Evolutionary conservation across 2,113 vertebrate species (phyloP).

Genomic region (Myotis yumanensis): DNA sequence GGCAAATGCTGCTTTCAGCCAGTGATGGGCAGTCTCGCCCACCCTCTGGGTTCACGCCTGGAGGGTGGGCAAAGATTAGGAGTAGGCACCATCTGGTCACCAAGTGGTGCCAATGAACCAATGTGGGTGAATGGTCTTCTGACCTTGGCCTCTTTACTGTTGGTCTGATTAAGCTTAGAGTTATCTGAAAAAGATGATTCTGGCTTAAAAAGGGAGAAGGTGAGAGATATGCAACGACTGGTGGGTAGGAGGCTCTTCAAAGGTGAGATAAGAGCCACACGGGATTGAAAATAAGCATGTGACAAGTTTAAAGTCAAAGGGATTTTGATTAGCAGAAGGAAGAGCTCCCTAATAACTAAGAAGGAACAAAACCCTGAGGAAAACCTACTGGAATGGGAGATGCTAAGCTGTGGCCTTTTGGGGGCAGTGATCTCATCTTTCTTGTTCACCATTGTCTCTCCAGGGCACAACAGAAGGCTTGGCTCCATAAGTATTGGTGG

Average conservation of each 20-base stretch:
- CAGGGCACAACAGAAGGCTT: neutral
- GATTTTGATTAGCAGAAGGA: neutral
- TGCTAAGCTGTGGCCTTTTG: neutral
- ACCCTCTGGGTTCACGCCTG: neutral
- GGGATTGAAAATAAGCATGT: neutral
- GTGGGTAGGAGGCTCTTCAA: neutral
- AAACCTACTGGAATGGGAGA: neutral
- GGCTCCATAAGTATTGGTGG: neutral
- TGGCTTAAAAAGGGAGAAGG: neutral
- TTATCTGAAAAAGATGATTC: neutral
- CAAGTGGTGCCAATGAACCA: neutral
- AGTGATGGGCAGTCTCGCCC: neutral
- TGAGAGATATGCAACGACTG: neutral
- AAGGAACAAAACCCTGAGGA: neutral
- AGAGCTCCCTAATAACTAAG: neutral
- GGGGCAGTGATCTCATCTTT: neutral
- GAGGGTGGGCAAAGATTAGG: neutral
- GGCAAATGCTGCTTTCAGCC: constrained; percentile 19
- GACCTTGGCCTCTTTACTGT: constrained; percentile 34
- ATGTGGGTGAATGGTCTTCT: neutral
- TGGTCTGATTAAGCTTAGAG: neutral
- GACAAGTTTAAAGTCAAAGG: neutral
- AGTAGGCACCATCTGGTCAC: constrained; percentile 12
- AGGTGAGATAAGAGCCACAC: neutral
- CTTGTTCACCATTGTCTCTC: neutral